Conservation (phyloP, 2,888 invertebrate genomes). For the Eristalis intricaria region DNA sequence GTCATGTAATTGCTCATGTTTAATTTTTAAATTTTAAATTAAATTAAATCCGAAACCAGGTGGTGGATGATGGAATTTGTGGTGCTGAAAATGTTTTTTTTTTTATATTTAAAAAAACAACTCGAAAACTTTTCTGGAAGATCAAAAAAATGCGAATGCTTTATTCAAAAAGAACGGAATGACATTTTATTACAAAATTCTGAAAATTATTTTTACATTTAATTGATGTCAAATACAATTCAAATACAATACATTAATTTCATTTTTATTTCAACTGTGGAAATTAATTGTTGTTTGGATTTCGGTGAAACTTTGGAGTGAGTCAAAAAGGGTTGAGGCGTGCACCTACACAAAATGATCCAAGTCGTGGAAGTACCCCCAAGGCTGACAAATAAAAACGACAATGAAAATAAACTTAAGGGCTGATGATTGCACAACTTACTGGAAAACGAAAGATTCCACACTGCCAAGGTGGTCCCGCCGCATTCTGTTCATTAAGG, state of each 20-base stretch:
- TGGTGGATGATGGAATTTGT: too few species aligned
- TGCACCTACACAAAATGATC: conserved; percentile 82
- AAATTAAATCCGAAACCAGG: conserved; percentile 83
- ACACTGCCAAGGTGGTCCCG: conserved; percentile 81
- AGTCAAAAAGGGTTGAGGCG: conserved; percentile 92
- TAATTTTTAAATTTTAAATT: conserved; percentile 26
- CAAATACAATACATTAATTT: too few species aligned
- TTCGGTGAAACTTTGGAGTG: conserved; percentile 81
- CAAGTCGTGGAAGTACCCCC: conserved; percentile 74
- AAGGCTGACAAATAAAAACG: conserved; percentile 61
- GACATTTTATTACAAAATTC: too few species aligned
- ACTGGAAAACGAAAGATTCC: too few species aligned
- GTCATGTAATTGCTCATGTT: background rate
- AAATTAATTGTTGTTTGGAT: conserved; percentile 87
- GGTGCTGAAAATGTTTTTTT: too few species aligned
- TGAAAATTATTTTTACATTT: too few species aligned
- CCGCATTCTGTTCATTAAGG: conserved; percentile 84
- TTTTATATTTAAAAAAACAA: too few species aligned
- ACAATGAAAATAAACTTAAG: background rate
- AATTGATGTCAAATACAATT: too few species aligned
- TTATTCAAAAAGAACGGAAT: too few species aligned
- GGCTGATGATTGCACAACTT: conserved; percentile 42
- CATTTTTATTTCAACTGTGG: too few species aligned
- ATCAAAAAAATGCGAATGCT: too few species aligned
- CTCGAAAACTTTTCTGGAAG: too few species aligned